These are phyloP conservation scores for Psittacus erithacus DNA, from an alignment of 2,113 vertebrate species.

Conservation along the genomic window DNA sequence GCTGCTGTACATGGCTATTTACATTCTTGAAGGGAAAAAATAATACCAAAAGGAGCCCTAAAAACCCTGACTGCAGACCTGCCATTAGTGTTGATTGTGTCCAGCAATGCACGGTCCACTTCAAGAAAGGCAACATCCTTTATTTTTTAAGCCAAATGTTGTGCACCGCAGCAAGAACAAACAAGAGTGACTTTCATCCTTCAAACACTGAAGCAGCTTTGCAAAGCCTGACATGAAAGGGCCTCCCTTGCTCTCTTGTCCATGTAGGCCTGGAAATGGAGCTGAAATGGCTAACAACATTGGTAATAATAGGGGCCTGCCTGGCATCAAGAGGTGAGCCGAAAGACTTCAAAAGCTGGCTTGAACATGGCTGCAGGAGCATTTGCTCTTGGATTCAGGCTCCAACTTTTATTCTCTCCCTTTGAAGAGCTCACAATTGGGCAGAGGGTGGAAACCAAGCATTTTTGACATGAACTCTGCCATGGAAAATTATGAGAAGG, in stretches of 20 bases:
- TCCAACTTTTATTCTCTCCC: conserved; percentile 89
- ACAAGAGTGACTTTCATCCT: conserved; percentile 70
- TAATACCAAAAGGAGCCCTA: neutral
- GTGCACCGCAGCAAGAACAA: conserved; percentile 46
- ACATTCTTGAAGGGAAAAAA: conserved; percentile 12
- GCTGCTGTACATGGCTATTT: neutral
- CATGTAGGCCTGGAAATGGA: conserved; percentile 85
- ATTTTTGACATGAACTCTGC: conserved; percentile 81
- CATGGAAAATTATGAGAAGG: conserved; percentile 81
- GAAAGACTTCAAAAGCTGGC: conserved; percentile 89
- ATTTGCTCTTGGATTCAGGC: conserved; percentile 70
- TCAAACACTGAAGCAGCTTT: conserved; percentile 69
- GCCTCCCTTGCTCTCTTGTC: conserved; percentile 77
- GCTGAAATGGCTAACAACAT: conserved; percentile 80
- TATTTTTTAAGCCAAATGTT: conserved; percentile 64
- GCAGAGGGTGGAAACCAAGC: conserved; percentile 81
- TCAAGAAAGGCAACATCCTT: conserved; percentile 62
- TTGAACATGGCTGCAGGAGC: conserved; percentile 67
- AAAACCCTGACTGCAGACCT: conserved; percentile 15
- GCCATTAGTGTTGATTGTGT: conserved; percentile 50
- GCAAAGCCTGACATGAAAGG: conserved; percentile 87
- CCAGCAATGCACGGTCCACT: neutral
- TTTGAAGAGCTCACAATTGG: conserved; percentile 97
- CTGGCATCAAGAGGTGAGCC: conserved; percentile 87
- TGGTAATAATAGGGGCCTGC: conserved; percentile 89